A percentile compares a stretch with the other conserved stretches of the same genome.
These are phyloP conservation scores for Caenorhabditis plicata DNA, from an alignment of 2,888 invertebrate species.

Conservation along the genomic window DNA sequence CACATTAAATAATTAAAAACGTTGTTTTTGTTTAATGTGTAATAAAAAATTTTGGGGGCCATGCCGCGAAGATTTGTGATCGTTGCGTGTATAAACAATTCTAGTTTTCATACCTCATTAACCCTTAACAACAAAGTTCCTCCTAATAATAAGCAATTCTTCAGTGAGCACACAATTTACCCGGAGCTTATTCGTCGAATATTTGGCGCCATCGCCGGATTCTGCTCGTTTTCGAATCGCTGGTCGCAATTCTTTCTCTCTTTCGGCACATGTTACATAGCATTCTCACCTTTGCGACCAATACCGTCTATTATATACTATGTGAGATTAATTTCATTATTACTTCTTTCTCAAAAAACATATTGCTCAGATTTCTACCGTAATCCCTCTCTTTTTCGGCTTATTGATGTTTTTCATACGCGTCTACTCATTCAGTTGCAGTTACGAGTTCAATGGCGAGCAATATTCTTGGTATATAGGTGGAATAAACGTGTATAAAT, in stretches of 20 bases:
- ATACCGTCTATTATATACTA: background rate
- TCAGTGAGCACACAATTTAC: background rate
- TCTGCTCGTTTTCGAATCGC: background rate
- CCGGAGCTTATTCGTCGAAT: background rate
- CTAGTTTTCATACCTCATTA: too few relatives aligned
- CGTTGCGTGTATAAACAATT: too few relatives aligned
- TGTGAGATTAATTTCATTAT: background rate
- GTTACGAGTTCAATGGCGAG: background rate
- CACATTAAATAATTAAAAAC: too few relatives aligned
- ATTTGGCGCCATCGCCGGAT: background rate
- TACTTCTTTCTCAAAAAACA: background rate
- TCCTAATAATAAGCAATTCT: background rate
- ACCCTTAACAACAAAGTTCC: too few relatives aligned
- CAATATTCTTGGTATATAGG: background rate
- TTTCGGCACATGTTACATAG: background rate
- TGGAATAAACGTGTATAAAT: background rate
- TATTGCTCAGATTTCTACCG: background rate
- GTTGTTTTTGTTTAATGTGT: too few relatives aligned
- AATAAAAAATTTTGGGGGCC: too few relatives aligned
- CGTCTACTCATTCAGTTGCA: background rate
- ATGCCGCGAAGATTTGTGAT: too few relatives aligned
- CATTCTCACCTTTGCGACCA: background rate
- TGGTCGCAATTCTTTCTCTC: background rate
- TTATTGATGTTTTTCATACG: background rate
- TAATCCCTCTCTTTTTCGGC: background rate